Evolutionary conservation across 2,888 invertebrate genomes (phyloP).

Genomic region (Crocallis elinguaria): DNA sequence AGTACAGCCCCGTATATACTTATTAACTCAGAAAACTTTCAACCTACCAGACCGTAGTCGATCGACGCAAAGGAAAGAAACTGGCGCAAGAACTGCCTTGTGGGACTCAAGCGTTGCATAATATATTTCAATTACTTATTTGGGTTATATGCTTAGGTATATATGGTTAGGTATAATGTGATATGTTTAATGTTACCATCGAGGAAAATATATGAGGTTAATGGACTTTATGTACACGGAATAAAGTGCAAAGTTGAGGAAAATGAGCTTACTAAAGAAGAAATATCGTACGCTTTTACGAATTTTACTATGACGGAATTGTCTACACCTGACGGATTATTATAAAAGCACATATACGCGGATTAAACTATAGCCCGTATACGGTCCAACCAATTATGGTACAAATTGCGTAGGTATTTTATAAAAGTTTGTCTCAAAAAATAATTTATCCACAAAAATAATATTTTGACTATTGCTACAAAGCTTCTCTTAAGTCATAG

Average conservation of each 20-base stretch:
- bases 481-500: too few relatives aligned
- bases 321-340: too few relatives aligned
- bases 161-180: too few relatives aligned
- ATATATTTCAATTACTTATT: slow-evolving; percentile 27
- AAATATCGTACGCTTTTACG: not conserved
- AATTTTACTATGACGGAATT: too few relatives aligned
- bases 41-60: not conserved
- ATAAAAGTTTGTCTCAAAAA: too few relatives aligned
- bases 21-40: slow-evolving; percentile 6
- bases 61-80: slow-evolving; percentile 11
- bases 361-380: too few relatives aligned
- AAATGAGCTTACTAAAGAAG: not conserved
- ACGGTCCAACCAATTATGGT: too few relatives aligned
- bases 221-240: not conserved
- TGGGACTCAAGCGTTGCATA: slow-evolving; percentile 12
- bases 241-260: not conserved
- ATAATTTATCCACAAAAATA: too few relatives aligned
- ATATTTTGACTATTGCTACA: too few relatives aligned
- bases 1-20: slow-evolving; percentile 9
- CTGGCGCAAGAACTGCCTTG: slow-evolving; percentile 6
- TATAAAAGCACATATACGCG: too few relatives aligned
- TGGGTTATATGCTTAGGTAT: slow-evolving; percentile 5
- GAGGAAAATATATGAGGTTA: not conserved
- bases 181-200: not conserved
- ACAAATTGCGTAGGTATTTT: too few relatives aligned